Evolutionary conservation across 2,797 vertebrate genomes (phyloP).

Genomic region (Crenichthys baileyi): DNA sequence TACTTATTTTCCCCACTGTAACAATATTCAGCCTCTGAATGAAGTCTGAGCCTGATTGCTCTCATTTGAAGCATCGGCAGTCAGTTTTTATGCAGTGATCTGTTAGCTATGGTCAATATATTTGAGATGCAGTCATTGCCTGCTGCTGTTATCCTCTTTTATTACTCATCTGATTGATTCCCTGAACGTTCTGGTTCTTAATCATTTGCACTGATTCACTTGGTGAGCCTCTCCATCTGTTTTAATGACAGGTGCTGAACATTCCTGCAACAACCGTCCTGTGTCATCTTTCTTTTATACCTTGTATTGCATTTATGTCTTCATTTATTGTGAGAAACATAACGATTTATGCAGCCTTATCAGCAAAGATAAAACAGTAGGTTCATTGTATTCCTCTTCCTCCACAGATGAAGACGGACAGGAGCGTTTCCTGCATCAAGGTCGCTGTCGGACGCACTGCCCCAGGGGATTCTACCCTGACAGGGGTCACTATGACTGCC

Average conservation of each 20-base stretch:
- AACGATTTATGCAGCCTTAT: constrained; percentile 39
- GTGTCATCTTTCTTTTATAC: constrained; percentile 18
- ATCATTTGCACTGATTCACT: constrained; percentile 14
- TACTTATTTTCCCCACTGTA: neutral
- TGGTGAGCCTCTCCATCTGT: constrained; percentile 11
- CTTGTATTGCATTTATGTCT: constrained; percentile 26
- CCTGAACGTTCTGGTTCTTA: constrained; percentile 4
- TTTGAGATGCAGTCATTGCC: constrained; percentile 14
- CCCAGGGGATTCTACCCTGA: constrained; percentile 81
- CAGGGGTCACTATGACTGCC: constrained; percentile 79
- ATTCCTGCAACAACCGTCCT: constrained; percentile 28
- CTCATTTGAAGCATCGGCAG: constrained; percentile 51
- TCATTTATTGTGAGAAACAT: constrained; percentile 32
- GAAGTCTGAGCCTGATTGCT: constrained; percentile 52
- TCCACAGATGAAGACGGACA: constrained; percentile 82
- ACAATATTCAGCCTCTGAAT: constrained; percentile 44
- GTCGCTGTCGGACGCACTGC: constrained; percentile 83
- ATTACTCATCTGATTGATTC: constrained; percentile 9
- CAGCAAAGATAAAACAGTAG: constrained; percentile 21
- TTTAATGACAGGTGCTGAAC: constrained; percentile 21
- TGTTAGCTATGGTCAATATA: constrained; percentile 28
- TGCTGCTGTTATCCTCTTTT: neutral
- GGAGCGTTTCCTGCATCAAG: constrained; percentile 83
- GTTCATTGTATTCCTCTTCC: constrained; percentile 27
- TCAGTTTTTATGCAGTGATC: constrained; percentile 33